Percentiles rank a stretch among this genome's conserved stretches.
phyloP scores from a whole-genome alignment of 2,113 vertebrate species.

The Asarcornis scutulata region DNA sequence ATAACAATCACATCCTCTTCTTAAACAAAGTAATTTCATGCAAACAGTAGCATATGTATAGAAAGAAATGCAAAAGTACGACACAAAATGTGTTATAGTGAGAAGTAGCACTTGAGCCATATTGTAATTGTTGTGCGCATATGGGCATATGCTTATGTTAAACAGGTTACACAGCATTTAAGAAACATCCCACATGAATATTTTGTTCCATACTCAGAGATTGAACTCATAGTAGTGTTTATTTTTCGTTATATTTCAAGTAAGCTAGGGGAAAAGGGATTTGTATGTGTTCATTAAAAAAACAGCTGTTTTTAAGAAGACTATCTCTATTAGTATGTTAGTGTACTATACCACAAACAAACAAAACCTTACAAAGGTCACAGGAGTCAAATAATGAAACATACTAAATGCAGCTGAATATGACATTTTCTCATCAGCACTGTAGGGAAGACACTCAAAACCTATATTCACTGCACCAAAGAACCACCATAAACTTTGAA shows the following conservation, averaged over 20 bases:
- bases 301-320: background rate
- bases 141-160: background rate
- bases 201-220: background rate
- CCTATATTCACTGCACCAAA: background rate
- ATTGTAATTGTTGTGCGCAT: background rate
- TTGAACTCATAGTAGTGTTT: background rate
- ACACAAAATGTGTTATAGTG: background rate
- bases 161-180: background rate
- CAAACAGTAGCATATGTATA: background rate
- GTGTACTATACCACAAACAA: background rate
- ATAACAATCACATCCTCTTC: background rate
- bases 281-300: background rate
- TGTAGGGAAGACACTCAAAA: background rate
- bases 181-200: background rate
- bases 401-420: background rate
- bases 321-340: background rate
- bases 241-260: background rate
- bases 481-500: background rate
- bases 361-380: background rate
- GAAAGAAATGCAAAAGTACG: background rate
- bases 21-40: background rate
- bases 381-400: background rate
- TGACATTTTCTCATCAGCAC: background rate
- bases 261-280: background rate
- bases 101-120: background rate